Base-by-base conservation (phyloP, 35 echinoderm and acorn worm genomes). In the Eucidaris tribuloides region DNA sequence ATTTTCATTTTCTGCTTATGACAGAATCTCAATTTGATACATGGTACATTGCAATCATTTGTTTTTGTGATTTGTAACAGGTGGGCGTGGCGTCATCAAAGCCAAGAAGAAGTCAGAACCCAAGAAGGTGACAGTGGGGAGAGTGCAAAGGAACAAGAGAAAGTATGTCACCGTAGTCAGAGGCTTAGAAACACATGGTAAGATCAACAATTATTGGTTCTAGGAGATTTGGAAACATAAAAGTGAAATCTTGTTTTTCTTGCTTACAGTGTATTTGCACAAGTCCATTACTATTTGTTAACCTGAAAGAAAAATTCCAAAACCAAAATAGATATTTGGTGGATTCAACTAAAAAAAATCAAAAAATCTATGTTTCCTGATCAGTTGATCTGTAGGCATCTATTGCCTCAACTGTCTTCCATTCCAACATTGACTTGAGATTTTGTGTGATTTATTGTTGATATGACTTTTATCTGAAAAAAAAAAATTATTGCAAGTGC, bases 61-160 rank as follows among this genome's bases (percentile, higher is more conserved):
- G 25, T 71, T 20, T 13, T 7, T 62, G 70, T 80, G n/a, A 81
- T 13, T 79, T 20, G 52, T 28, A 17, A 48, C 36, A 88, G 92
- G 92, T 42, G 92, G 87, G 24, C 89, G 83, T 82, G 92, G 92
- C 36, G 87, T 90, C 15, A 76, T 90, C 4, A 94, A 94, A 76
- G 77, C 87, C 1, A 94, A 90, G 65, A 94, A 94, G 78, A 94
- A 94, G 77, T 81, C 77, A 45, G 92, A 89, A 45, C 92, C 92
- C 50, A 86, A 94, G 48, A 94, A 37, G 15, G 83, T 94, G 3
- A 90, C 92, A 60, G 72, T 94, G 25, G 22, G 58, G 1, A 85
- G 92, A 70, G 61, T 86, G 27, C 82, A 83, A 37, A 72, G 87
- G 44, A 84, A 89, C 36, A 94, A 90, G 65, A 86, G 78, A 56